phyloP scores from a whole-genome alignment of 2,888 invertebrate genomes.

The Ormyrus thymus region DNA sequence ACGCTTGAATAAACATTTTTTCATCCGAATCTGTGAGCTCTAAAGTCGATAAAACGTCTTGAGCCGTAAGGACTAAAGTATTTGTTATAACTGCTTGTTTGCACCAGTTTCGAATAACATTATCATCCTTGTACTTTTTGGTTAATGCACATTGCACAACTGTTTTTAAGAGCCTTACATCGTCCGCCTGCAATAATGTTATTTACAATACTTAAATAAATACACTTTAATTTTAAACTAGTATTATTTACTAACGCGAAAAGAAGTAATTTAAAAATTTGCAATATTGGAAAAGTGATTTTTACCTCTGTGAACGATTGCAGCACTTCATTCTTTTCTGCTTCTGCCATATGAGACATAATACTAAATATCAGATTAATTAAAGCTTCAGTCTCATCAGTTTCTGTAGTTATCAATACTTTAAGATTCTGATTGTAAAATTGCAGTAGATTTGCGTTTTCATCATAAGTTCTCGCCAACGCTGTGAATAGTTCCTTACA shows the following conservation, averaged over 20 bases:
- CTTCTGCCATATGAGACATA: constrained; percentile 76
- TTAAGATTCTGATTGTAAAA: constrained; percentile 74
- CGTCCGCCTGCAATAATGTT: constrained; percentile 59
- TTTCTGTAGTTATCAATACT: constrained; percentile 77
- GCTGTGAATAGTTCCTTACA: constrained; percentile 76
- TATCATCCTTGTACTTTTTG: constrained; percentile 74
- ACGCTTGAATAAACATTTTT: constrained; percentile 64
- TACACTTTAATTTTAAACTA: neutral
- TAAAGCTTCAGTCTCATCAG: constrained; percentile 77
- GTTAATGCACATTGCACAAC: constrained; percentile 71
- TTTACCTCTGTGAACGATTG: constrained; percentile 78
- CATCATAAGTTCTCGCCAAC: constrained; percentile 70
- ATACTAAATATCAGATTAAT: constrained; percentile 81
- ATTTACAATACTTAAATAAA: neutral
- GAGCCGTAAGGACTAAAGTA: constrained; percentile 72
- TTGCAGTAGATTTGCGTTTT: constrained; percentile 64
- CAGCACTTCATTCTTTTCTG: constrained; percentile 78
- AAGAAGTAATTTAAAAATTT: constrained; percentile 7
- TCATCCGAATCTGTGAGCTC: constrained; percentile 59
- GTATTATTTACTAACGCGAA: constrained; percentile 4
- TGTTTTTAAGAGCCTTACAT: constrained; percentile 60
- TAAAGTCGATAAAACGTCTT: constrained; percentile 61
- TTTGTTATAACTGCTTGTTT: constrained; percentile 72
- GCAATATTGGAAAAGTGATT: too few species aligned
- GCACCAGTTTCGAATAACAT: constrained; percentile 76